These are phyloP conservation scores for Entosphenus tridentatus DNA, from an alignment of 2,113 vertebrate genomes.

Conservation along the genomic window DNA sequence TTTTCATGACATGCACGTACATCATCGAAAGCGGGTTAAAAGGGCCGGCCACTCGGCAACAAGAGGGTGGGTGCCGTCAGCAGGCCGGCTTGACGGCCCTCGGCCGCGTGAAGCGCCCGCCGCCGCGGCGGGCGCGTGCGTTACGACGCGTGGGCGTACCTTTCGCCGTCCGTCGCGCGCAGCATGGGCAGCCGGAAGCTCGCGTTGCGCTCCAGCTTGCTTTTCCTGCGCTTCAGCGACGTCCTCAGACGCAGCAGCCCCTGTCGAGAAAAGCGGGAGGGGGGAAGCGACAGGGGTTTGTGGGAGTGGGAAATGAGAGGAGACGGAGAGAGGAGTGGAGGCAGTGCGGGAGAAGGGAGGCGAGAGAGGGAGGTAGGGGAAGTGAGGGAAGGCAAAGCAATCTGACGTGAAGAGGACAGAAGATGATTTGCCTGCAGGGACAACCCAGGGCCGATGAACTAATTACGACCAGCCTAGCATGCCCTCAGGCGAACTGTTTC, in stretches of 20 bases:
- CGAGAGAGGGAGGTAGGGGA: neutral
- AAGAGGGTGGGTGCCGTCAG: no score
- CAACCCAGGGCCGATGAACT: no score
- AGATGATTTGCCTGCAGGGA: no score
- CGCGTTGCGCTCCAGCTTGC: constrained; percentile 71
- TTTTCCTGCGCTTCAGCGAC: constrained; percentile 91
- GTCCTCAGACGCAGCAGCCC: constrained; percentile 87
- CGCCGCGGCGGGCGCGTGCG: neutral
- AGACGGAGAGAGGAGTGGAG: neutral
- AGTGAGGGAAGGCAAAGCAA: neutral
- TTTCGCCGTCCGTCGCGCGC: constrained; percentile 38
- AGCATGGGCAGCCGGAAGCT: constrained; percentile 67
- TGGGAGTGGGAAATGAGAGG: neutral
- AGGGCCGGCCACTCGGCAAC: no score
- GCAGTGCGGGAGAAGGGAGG: neutral
- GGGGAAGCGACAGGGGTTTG: neutral
- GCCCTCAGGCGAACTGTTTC: no score
- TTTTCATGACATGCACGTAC: no score
- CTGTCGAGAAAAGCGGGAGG: constrained; percentile 19
- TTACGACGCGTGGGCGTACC: constrained; percentile 21
- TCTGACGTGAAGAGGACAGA: neutral
- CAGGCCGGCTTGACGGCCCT: neutral
- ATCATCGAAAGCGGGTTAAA: no score
- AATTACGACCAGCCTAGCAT: no score
- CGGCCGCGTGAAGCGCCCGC: neutral